phyloP scores from a whole-genome alignment of 2,797 vertebrate genomes.

The Oreochromis mossambicus region DNA sequence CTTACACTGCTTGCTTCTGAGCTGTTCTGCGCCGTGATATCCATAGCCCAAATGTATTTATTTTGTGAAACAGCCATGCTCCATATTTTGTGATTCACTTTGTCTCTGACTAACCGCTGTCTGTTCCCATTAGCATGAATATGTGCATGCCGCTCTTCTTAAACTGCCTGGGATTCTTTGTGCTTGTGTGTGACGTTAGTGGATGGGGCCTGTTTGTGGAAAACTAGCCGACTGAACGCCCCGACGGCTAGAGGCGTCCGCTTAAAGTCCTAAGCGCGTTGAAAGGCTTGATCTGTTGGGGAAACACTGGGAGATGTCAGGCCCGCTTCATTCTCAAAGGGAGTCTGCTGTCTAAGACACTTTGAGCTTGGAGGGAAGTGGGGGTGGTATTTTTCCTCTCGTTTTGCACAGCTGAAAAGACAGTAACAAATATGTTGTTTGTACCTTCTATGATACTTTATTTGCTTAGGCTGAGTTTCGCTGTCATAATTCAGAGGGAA shows the following conservation, averaged over 20 bases:
- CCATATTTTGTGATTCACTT: slow-evolving; percentile 79
- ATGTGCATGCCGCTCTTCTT: slow-evolving; percentile 47
- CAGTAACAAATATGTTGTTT: slow-evolving; percentile 35
- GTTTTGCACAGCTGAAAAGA: slow-evolving; percentile 27
- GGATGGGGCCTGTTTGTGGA: slow-evolving; percentile 55
- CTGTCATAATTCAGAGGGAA: not conserved
- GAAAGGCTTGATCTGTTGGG: slow-evolving; percentile 63
- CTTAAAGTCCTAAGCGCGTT: slow-evolving; percentile 60
- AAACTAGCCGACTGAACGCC: slow-evolving; percentile 52
- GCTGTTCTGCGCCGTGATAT: slow-evolving; percentile 58
- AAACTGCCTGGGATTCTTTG: slow-evolving; percentile 51
- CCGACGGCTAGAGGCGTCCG: slow-evolving; percentile 55
- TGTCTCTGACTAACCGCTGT: slow-evolving; percentile 76
- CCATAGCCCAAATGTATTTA: slow-evolving; percentile 69
- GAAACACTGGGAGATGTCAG: slow-evolving; percentile 67
- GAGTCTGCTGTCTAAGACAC: slow-evolving; percentile 55
- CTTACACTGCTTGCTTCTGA: slow-evolving; percentile 44
- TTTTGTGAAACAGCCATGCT: slow-evolving; percentile 69
- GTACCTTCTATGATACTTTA: slow-evolving; percentile 26
- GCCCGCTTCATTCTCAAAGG: slow-evolving; percentile 56
- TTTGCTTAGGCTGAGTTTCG: slow-evolving; percentile 6
- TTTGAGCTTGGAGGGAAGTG: slow-evolving; percentile 48
- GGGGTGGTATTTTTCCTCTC: slow-evolving; percentile 17
- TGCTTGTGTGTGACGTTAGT: slow-evolving; percentile 42
- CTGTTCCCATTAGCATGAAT: slow-evolving; percentile 77